phyloP scores from a whole-genome alignment of 2,888 invertebrate species.

The Litoditis marina region DNA sequence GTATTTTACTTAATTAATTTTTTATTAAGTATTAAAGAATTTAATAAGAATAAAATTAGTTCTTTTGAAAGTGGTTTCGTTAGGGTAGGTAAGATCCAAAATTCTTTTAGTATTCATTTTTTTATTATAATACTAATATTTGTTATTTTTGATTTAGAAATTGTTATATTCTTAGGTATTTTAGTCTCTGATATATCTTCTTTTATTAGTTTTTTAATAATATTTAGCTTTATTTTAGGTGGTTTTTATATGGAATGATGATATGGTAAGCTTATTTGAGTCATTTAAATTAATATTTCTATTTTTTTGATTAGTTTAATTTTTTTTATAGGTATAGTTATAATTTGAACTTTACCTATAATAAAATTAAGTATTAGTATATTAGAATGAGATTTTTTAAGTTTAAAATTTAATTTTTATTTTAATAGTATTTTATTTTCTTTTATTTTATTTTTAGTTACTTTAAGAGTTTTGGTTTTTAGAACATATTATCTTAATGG shows the following conservation, averaged over 20 bases:
- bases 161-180: constrained; percentile 46
- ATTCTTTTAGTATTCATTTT: constrained; percentile 49
- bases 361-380: constrained; percentile 69
- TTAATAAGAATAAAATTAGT: constrained; percentile 32
- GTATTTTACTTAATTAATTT: constrained; percentile 44
- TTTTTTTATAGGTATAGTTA: constrained; percentile 28
- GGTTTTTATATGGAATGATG: constrained; percentile 51
- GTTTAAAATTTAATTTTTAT: constrained; percentile 46
- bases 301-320: constrained; percentile 42
- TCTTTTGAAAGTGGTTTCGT: constrained; percentile 46
- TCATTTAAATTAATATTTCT: constrained; percentile 48
- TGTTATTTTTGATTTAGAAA: constrained; percentile 46
- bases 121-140: constrained; percentile 46
- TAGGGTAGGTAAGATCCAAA: constrained; percentile 43
- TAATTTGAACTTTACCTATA: constrained; percentile 21
- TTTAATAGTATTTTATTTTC: constrained; percentile 47
- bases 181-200: constrained; percentile 34
- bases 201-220: constrained; percentile 36
- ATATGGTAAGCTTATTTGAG: constrained; percentile 47
- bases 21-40: constrained; percentile 38
- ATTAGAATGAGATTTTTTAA: constrained; percentile 43
- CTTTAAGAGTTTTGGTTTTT: constrained; percentile 42
- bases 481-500: constrained; percentile 44
- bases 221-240: constrained; percentile 44
- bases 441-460: constrained; percentile 47